phyloP scores from a whole-genome alignment of 2,888 invertebrate species.

The Nasonia oneida region DNA sequence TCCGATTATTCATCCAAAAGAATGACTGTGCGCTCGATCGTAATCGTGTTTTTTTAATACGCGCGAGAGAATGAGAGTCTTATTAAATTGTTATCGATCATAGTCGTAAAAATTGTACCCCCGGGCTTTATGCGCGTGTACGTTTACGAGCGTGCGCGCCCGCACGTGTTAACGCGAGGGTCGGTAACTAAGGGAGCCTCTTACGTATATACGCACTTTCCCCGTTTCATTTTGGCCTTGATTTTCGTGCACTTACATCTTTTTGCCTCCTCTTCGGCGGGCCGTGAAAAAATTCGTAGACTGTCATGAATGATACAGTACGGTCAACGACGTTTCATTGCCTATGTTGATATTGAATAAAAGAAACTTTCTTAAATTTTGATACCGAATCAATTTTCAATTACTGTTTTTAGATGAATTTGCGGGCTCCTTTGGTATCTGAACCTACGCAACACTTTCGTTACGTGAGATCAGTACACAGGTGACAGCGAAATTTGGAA shows the following conservation, averaged over 20 bases:
- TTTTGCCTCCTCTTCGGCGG: slow-evolving; percentile 15
- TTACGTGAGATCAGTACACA: background rate
- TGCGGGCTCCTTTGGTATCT: slow-evolving; percentile 8
- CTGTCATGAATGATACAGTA: background rate
- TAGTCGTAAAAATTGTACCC: slow-evolving; percentile 37
- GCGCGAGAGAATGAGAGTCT: slow-evolving; percentile 24
- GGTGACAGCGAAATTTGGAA: background rate
- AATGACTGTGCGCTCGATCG: slow-evolving; percentile 28
- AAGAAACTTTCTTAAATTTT: background rate
- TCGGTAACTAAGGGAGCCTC: slow-evolving; percentile 39
- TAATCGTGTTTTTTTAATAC: slow-evolving; percentile 37
- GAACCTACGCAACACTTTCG: background rate
- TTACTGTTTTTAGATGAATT: background rate
- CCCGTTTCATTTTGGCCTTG: slow-evolving; percentile 15
- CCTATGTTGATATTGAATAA: background rate
- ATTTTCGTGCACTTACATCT: slow-evolving; percentile 17
- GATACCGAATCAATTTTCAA: background rate
- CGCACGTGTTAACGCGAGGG: slow-evolving; percentile 1
- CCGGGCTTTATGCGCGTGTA: background rate
- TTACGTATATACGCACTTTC: background rate
- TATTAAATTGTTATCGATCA: slow-evolving; percentile 57
- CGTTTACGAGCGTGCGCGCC: slow-evolving; percentile 3
- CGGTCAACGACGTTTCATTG: background rate
- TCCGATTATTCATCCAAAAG: background rate
- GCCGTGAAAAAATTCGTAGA: background rate